These are phyloP conservation scores for Columba janthina DNA, from an alignment of 2,113 vertebrate species.

Conservation along the genomic window DNA sequence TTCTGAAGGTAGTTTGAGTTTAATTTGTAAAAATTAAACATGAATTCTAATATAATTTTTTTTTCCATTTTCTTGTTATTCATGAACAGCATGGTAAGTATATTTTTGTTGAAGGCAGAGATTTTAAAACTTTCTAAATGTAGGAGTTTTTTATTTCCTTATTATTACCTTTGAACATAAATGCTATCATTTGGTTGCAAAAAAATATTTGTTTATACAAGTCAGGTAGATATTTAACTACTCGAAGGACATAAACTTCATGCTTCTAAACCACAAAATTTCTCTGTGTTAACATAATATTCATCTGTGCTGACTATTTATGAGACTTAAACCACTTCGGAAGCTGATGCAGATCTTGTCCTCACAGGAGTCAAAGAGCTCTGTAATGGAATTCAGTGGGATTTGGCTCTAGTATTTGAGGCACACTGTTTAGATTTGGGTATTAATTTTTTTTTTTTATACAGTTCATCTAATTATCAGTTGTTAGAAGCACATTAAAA, in stretches of 20 bases:
- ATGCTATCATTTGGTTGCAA: background rate
- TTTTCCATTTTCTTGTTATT: background rate
- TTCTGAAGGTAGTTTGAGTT: background rate
- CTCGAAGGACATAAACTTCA: background rate
- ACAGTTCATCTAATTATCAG: background rate
- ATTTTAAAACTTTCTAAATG: background rate
- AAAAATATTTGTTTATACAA: background rate
- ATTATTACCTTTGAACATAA: background rate
- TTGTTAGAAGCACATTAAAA: background rate
- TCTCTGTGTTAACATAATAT: background rate
- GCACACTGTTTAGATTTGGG: accelerated
- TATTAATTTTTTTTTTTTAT: background rate
- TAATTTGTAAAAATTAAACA: background rate
- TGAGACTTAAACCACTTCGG: background rate
- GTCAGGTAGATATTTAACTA: background rate
- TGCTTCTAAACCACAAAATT: background rate
- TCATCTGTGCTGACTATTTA: background rate
- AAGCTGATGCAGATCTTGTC: background rate
- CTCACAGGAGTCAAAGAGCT: background rate
- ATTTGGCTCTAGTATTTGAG: background rate
- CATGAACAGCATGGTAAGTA: background rate
- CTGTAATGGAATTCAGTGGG: background rate
- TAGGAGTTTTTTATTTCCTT: background rate
- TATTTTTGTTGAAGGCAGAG: background rate
- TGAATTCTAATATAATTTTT: background rate